These are phyloP conservation scores for Orthosia incerta DNA, from an alignment of 2,888 invertebrate genomes.

Conservation along the genomic window DNA sequence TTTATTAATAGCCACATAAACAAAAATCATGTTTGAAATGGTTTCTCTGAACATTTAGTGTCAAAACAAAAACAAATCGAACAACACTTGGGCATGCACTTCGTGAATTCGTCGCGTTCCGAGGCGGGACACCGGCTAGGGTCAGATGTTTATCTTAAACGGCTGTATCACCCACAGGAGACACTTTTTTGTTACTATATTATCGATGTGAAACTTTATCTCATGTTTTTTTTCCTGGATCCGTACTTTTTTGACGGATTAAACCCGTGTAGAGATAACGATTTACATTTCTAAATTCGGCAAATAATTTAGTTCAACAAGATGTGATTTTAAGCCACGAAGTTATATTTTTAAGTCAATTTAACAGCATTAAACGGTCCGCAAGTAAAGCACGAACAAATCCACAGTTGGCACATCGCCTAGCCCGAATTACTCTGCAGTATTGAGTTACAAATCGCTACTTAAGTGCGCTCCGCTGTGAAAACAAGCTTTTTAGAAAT, in stretches of 20 bases:
- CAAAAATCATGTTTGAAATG: slow-evolving; percentile 61
- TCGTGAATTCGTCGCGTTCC: slow-evolving; percentile 89
- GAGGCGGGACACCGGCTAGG: slow-evolving; percentile 82
- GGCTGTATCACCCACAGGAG: slow-evolving; percentile 90
- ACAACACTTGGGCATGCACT: slow-evolving; percentile 82
- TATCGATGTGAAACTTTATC: slow-evolving; percentile 84
- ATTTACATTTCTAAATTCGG: slow-evolving; percentile 36
- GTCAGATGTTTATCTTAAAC: slow-evolving; percentile 91
- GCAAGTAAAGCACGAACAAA: slow-evolving; percentile 63
- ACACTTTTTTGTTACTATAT: slow-evolving; percentile 89
- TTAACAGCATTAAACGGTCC: slow-evolving; percentile 49
- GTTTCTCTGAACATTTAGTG: slow-evolving; percentile 70
- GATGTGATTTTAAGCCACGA: slow-evolving; percentile 32
- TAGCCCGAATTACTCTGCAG: slow-evolving; percentile 79
- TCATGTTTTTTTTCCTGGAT: slow-evolving; percentile 75
- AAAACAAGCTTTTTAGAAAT: slow-evolving; percentile 90
- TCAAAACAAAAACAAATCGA: slow-evolving; percentile 78
- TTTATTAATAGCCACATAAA: slow-evolving; percentile 60
- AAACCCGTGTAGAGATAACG: slow-evolving; percentile 42
- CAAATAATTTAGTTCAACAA: slow-evolving; percentile 28
- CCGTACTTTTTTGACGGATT: slow-evolving; percentile 65
- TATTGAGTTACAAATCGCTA: slow-evolving; percentile 85
- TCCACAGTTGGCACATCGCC: slow-evolving; percentile 84
- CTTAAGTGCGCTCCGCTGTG: slow-evolving; percentile 88
- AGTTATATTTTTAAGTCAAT: slow-evolving; percentile 53